phyloP scores from a whole-genome alignment of 2,113 vertebrate genomes.

The Potamarius usumacintae region DNA sequence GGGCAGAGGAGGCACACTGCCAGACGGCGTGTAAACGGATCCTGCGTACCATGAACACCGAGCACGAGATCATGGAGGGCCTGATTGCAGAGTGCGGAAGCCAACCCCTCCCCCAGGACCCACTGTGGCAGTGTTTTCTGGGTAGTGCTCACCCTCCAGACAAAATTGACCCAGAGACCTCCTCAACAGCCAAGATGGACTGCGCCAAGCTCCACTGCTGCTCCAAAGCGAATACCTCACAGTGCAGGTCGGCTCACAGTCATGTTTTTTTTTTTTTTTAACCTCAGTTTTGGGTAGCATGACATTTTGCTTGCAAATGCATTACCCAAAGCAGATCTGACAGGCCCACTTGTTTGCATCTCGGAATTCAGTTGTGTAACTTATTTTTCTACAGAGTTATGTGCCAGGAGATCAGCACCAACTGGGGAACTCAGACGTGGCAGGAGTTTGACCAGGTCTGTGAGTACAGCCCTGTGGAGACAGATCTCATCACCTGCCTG shows the following conservation, averaged over 20 bases:
- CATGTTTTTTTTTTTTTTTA: background rate
- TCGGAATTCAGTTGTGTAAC: background rate
- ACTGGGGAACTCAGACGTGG: conserved; percentile 96
- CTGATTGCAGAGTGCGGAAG: conserved; percentile 90
- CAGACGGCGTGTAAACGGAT: conserved; percentile 89
- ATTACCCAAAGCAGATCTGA: background rate
- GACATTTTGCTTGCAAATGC: background rate
- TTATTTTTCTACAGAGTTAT: conserved; percentile 78
- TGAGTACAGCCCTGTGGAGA: conserved; percentile 92
- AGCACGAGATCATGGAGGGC: conserved; percentile 96
- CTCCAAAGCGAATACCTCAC: conserved; percentile 93
- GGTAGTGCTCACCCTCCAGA: conserved; percentile 86
- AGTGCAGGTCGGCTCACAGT: conserved; percentile 81
- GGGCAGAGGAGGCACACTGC: conserved; percentile 89
- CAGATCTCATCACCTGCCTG: conserved; percentile 93
- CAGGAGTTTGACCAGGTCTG: conserved; percentile 96
- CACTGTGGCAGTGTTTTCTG: conserved; percentile 97
- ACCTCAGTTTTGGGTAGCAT: background rate
- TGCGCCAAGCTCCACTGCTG: conserved; percentile 97
- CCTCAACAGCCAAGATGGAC: conserved; percentile 89
- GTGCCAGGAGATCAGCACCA: conserved; percentile 93
- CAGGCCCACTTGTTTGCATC: background rate
- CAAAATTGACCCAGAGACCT: conserved; percentile 82
- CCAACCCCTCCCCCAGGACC: conserved; percentile 94
- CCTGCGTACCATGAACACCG: conserved; percentile 92